phyloP scores from a whole-genome alignment of 1,140 invertebrate species.

The Gonioctena quinquepunctata region DNA sequence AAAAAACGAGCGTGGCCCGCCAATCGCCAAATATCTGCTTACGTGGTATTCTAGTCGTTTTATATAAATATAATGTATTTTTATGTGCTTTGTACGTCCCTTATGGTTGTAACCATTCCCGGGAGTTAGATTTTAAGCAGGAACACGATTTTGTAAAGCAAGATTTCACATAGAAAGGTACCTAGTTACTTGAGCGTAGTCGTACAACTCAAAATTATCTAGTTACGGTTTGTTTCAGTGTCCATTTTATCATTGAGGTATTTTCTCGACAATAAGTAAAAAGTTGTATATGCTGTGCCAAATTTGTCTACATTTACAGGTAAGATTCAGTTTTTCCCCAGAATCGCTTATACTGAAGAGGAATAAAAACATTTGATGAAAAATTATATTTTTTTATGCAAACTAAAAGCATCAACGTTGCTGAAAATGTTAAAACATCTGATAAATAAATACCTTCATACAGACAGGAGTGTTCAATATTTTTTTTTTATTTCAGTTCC shows the following conservation, averaged over 20 bases:
- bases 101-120: constrained; percentile 31
- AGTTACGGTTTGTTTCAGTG: not conserved
- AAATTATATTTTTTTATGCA: too few relatives aligned
- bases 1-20: constrained; percentile 15
- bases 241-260: not conserved
- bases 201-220: not conserved
- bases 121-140: constrained; percentile 14
- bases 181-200: not conserved
- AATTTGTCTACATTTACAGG: constrained; percentile 1
- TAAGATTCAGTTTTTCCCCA: too few relatives aligned
- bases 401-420: too few relatives aligned
- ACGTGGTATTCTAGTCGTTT: constrained; percentile 52
- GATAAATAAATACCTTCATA: too few relatives aligned
- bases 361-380: too few relatives aligned
- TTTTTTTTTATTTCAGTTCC: too few relatives aligned
- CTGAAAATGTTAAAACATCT: too few relatives aligned
- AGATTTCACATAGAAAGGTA: not conserved
- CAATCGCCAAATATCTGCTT: constrained; percentile 47
- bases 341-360: too few relatives aligned
- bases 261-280: not conserved
- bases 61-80: constrained; percentile 54
- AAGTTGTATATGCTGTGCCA: constrained; percentile 4
- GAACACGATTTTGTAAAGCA: constrained; percentile 8
- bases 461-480: too few relatives aligned
- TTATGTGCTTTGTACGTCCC: constrained; percentile 54